Evolutionary conservation across 1,140 invertebrate genomes (phyloP).

Genomic region (Steinernema khuongi): DNA sequence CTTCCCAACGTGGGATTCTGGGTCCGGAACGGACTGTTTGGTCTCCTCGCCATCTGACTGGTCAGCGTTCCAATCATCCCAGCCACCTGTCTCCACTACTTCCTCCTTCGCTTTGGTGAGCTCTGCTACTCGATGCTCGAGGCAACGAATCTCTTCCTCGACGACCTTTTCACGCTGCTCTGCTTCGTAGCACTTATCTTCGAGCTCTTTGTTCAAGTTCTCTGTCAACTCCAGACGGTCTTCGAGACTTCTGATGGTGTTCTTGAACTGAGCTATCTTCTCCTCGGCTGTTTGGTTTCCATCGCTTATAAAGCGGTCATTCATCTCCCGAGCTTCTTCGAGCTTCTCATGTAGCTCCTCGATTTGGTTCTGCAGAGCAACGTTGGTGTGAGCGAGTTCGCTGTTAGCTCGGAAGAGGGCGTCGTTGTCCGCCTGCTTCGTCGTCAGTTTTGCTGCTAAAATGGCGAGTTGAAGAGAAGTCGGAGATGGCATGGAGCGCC

Average conservation of each 20-base stretch:
- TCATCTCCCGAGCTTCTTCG: not conserved
- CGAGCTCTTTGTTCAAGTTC: not conserved
- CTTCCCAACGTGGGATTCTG: not conserved
- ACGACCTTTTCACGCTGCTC: not conserved
- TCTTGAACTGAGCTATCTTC: not conserved
- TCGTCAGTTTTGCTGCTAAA: conserved; percentile 50
- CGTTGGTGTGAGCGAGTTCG: conserved; percentile 49
- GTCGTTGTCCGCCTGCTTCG: conserved; percentile 43
- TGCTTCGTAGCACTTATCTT: not conserved
- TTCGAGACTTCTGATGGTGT: not conserved
- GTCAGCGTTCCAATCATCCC: not conserved
- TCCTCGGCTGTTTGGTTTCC: not conserved
- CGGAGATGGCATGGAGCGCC: not conserved
- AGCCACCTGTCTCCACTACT: no score
- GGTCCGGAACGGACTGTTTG: not conserved
- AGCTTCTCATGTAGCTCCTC: conserved; percentile 27
- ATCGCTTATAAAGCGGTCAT: not conserved
- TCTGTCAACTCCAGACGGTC: not conserved
- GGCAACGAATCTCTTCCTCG: not conserved
- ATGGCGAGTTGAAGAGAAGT: conserved; percentile 44
- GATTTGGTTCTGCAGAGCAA: conserved; percentile 38
- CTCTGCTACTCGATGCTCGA: not conserved
- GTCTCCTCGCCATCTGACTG: not conserved
- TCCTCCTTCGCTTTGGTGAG: not conserved
- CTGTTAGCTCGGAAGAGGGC: conserved; percentile 50